Base-by-base conservation (phyloP, 1,140 invertebrate species). In the Drosophila miranda region DNA sequence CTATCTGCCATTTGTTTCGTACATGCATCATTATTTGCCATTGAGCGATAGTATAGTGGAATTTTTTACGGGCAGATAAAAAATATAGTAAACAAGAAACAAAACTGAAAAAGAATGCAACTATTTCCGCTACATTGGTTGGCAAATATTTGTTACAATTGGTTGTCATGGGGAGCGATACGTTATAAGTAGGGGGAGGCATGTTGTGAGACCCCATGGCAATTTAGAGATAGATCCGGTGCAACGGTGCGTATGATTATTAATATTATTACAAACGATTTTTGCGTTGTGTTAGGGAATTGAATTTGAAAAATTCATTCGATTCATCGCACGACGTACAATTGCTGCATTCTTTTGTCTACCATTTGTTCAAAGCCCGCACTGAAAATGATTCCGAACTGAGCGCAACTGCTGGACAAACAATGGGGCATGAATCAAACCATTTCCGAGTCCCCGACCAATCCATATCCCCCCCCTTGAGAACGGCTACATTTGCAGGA, bases 221-320 rank as follows among this genome's bases (percentile, higher is more conserved):
- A 52, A 49, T 62, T 62, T 52, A 11, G 60, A 60, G 56, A 61
- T 58, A 79, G 62, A 61, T 69, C 43, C 41, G 53, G 59, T 44
- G 14, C 75, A 83, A 49, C 66, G 53, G 55, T 50, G 76, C 63
- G 63, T 66, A 71, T 86, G 73, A 69, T 70, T 86, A 67, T 82
- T 75, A 72, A 56, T 68, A 64, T 57, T 63, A 63, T 64, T 52
- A 63, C 49, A 67, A 66, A 45, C 50, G 16, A 57, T 19, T 58
- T 42, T 56, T 64, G 19, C 21, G 41, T 16, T 41, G 19, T 61
- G 23, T 45, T n/a, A 8, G 11, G 2, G 13, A 16, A 63, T 53
- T 16, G 34, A n/a, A 55, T 48, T 66, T 19, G 48, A 52, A 13
- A 62, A 57, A 69, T 38, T 41, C 52, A 52, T 57, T 30, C 42